These are phyloP conservation scores for Paramormyrops hopkinsi DNA, from an alignment of 2,797 vertebrate species.

Conservation along the genomic window DNA sequence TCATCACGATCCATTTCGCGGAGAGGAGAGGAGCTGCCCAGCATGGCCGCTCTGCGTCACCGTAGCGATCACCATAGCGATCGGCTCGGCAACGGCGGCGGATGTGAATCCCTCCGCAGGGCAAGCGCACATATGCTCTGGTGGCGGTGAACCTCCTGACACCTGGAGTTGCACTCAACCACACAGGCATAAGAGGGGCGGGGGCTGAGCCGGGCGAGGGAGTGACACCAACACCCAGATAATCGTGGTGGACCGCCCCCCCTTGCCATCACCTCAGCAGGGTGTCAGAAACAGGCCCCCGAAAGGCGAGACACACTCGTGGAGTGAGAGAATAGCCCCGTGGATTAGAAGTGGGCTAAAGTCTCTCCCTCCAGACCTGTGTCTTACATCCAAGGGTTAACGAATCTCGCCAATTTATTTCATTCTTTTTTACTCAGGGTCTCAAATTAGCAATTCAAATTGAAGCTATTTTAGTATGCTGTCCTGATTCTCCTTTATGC, in stretches of 20 bases:
- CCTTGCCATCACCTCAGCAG: neutral
- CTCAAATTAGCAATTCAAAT: conserved; percentile 65
- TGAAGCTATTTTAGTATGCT: conserved; percentile 57
- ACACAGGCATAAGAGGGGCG: neutral
- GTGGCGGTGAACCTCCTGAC: neutral
- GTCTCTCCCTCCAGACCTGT: neutral
- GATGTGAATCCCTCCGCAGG: neutral
- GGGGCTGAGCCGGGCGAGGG: neutral
- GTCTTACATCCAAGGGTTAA: conserved; percentile 48
- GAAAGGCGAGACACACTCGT: neutral
- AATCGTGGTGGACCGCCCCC: neutral
- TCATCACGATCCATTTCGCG: neutral
- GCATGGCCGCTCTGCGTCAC: neutral
- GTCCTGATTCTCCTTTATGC: conserved; percentile 53
- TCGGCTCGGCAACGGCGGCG: neutral
- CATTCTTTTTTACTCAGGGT: conserved; percentile 32
- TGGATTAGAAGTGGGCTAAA: neutral
- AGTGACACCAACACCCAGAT: neutral
- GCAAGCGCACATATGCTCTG: neutral
- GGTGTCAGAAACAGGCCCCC: neutral
- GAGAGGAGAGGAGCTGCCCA: neutral
- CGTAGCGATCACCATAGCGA: neutral
- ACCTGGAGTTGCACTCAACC: neutral
- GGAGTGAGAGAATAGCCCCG: neutral
- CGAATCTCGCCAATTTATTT: conserved; percentile 37